A percentile compares a stretch with the other conserved stretches of the same genome.
Evolutionary conservation across 2,888 invertebrate species (phyloP).

Genomic region (Siphlonurus alternatus): DNA sequence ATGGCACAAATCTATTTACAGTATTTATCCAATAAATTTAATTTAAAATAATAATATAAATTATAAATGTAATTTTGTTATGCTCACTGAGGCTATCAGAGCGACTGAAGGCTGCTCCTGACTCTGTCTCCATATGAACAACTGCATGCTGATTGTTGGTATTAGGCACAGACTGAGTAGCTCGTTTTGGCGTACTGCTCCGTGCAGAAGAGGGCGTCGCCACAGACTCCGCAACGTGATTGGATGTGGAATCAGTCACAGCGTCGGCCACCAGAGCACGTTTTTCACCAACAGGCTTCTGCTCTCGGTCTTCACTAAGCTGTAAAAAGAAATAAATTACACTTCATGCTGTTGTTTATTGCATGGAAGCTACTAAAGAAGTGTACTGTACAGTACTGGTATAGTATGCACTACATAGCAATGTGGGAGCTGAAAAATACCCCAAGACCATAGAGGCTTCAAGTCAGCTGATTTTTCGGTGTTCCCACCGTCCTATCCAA

Average conservation of each 20-base stretch:
- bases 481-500: too few species aligned
- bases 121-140: conserved; percentile 14
- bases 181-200: conserved; percentile 11
- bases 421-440: too few species aligned
- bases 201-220: background rate
- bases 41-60: background rate
- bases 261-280: background rate
- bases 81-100: conserved; percentile 11
- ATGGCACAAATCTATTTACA: too few species aligned
- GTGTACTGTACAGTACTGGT: too few species aligned
- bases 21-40: too few species aligned
- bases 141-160: conserved; percentile 11
- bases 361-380: too few species aligned
- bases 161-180: background rate
- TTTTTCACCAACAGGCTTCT: conserved; percentile 16
- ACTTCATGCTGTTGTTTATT: conserved; percentile 6
- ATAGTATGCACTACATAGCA: too few species aligned
- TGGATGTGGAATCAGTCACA: background rate
- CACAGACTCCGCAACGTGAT: background rate
- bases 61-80: background rate
- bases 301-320: conserved; percentile 35
- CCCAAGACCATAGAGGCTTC: too few species aligned
- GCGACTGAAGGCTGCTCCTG: conserved; percentile 9
- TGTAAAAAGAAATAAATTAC: conserved; percentile 18
- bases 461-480: too few species aligned